Evolutionary conservation across 2,888 invertebrate species (phyloP), one percentile per base, ranked within the genome.

Genomic region (Euspilapteryx auroguttella): DNA sequence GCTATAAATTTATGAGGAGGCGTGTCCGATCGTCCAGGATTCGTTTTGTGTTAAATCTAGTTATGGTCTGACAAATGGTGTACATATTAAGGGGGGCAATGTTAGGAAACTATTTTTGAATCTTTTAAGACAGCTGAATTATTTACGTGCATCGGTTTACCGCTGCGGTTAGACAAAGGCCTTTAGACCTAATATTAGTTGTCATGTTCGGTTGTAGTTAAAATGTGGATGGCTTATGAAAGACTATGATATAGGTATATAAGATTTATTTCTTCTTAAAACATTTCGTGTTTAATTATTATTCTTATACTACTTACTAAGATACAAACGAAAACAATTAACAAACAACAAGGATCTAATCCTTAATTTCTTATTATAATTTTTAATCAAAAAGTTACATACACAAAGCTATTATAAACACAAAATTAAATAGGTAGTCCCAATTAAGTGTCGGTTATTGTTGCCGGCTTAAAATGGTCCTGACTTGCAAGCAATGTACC

Each of bases 51-150:
- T 75, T 71, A 75, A 75, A 75, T 73, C 68, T 61, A 69, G 75
- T 75, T 75, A 75, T 68, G 66, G 69, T 49, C 75, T 73, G 75
- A 71, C 71, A 75, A 75, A 75, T 73, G 75, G 75, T 71, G 65
- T 65, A 69, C 71, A 69, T 71, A 73, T 73, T 69, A 69, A 63
- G 65, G 69, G 68, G 71, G 75, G 73, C 65, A 66, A 68, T 68
- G 73, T 71, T 68, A 71, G 71, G 59, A 73, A 69, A 75, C 75
- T 75, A 75, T 75, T 75, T 75, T 75, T 75, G 75, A 75, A 75
- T 75, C 73, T 75, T 75, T 75, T 75, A 75, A 75, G 73, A 75
- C 71, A 68, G 66, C 68, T 75, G 71, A 73, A 75, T 73, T 73
- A 73, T 75, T 75, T 75, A 75, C 57, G 62, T 62, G 56, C 51